Percentiles rank a stretch among this genome's conserved stretches.
phyloP scores from a whole-genome alignment of 2,797 vertebrate genomes.

The Cossypha heuglini region DNA sequence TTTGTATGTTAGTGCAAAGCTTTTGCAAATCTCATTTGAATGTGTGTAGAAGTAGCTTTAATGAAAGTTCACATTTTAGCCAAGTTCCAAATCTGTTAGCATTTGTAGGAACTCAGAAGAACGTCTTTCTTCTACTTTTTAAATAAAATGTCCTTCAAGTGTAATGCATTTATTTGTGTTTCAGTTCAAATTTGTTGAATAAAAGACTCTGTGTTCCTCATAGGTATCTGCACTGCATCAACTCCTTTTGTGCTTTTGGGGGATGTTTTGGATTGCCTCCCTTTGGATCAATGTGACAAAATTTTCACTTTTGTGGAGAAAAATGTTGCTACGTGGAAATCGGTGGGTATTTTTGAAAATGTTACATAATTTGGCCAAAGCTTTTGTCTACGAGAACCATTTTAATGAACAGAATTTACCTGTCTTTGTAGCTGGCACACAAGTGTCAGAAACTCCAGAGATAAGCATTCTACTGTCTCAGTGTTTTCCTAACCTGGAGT shows the following conservation, averaged over 20 bases:
- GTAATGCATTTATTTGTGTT: background rate
- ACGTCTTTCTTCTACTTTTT: background rate
- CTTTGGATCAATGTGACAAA: conserved; percentile 93
- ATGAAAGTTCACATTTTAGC: background rate
- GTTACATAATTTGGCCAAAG: background rate
- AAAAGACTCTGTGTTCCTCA: background rate
- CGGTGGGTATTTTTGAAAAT: conserved; percentile 76
- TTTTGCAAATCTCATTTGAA: background rate
- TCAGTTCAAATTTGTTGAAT: background rate
- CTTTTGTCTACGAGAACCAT: background rate
- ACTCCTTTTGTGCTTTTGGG: conserved; percentile 93
- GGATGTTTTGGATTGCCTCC: conserved; percentile 95
- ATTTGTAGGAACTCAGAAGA: background rate
- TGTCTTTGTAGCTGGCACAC: background rate
- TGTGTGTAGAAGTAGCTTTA: background rate
- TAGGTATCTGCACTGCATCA: conserved; percentile 94
- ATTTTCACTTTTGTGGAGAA: conserved; percentile 98
- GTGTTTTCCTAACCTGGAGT: background rate
- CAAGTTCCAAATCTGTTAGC: background rate
- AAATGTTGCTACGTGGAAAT: conserved; percentile 98
- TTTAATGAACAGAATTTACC: background rate
- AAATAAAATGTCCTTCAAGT: background rate
- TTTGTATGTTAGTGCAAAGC: background rate
- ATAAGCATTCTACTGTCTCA: background rate
- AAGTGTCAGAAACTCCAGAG: background rate